phyloP scores from a whole-genome alignment of 2,888 invertebrate species.

The Heterodera filipjevi region DNA sequence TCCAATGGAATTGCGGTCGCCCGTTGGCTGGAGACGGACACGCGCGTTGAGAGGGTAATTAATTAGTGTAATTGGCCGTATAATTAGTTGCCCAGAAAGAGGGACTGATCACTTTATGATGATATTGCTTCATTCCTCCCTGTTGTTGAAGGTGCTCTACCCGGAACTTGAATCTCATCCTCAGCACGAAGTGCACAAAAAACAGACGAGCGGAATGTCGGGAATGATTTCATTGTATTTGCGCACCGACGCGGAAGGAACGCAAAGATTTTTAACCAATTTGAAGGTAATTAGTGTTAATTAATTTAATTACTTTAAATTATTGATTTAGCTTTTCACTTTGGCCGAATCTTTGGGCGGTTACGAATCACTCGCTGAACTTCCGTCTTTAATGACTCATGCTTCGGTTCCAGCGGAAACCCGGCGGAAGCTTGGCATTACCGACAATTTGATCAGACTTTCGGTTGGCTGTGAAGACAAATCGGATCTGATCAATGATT shows the following conservation, averaged over 20 bases:
- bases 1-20: constrained; percentile 80
- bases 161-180: constrained; percentile 81
- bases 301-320: neutral
- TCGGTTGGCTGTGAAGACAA: constrained; percentile 88
- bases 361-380: constrained; percentile 88
- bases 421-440: constrained; percentile 78
- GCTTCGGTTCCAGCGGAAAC: constrained; percentile 82
- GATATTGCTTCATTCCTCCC: neutral
- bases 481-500: constrained; percentile 82
- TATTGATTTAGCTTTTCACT: constrained; percentile 72
- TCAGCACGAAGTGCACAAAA: constrained; percentile 79
- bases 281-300: constrained; percentile 70
- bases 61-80: neutral
- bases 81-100: neutral
- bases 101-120: neutral
- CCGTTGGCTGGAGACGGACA: constrained; percentile 80
- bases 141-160: constrained; percentile 55
- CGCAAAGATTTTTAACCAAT: constrained; percentile 75
- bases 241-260: constrained; percentile 74
- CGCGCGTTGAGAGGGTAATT: constrained; percentile 72
- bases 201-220: constrained; percentile 78
- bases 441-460: constrained; percentile 81
- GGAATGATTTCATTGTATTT: constrained; percentile 89
- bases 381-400: constrained; percentile 92
- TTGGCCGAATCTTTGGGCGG: constrained; percentile 94